Percentiles rank a stretch among this genome's conserved stretches.
These are phyloP conservation scores for Myiozetetes cayanensis DNA, from an alignment of 2,113 vertebrate species.

Conservation along the genomic window DNA sequence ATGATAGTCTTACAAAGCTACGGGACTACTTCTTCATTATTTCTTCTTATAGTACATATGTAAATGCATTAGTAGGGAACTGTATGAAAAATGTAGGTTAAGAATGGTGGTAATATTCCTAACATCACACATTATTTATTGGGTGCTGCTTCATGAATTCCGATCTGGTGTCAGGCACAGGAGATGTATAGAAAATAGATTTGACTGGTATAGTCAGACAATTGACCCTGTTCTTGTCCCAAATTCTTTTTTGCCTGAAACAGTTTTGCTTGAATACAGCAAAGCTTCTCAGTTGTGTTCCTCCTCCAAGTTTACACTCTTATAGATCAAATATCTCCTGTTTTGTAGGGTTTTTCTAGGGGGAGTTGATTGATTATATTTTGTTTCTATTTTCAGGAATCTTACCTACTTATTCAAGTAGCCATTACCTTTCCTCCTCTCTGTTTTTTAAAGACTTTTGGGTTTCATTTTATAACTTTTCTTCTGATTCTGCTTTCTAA, in stretches of 20 bases:
- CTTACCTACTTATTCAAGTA: not conserved
- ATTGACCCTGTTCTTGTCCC: not conserved
- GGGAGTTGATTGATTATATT: not conserved
- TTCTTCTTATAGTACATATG: not conserved
- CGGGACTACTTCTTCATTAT: not conserved
- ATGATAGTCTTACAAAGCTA: not conserved
- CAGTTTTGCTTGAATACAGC: not conserved
- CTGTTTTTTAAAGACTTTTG: not conserved
- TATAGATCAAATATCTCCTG: not conserved
- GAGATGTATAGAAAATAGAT: not conserved
- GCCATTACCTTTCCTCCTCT: not conserved
- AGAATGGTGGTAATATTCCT: not conserved
- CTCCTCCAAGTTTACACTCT: not conserved
- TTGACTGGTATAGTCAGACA: accelerated
- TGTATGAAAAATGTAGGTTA: not conserved
- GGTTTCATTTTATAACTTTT: not conserved
- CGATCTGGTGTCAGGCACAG: not conserved
- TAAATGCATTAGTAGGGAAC: not conserved
- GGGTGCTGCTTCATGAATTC: not conserved
- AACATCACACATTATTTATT: not conserved
- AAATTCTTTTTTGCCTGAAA: not conserved
- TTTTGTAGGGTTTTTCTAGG: not conserved
- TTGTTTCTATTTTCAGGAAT: not conserved
- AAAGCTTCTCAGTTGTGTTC: not conserved
- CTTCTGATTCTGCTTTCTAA: not conserved